Evolutionary conservation across 2,113 vertebrate species (phyloP).

Genomic region (Tachycineta bicolor): DNA sequence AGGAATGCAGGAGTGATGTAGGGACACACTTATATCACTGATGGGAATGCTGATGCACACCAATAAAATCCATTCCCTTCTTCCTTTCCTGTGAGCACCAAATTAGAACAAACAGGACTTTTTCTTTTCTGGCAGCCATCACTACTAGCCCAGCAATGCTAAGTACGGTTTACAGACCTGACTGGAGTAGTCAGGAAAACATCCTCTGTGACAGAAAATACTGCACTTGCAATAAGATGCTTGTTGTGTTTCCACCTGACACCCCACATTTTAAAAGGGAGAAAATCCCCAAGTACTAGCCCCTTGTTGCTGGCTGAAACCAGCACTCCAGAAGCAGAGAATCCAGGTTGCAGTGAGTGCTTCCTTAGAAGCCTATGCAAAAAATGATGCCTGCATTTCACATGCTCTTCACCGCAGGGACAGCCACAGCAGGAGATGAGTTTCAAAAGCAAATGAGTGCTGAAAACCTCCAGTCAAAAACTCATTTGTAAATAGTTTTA

Average conservation of each 20-base stretch:
- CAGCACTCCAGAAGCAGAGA: neutral
- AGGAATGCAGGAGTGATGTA: neutral
- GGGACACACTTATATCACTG: neutral
- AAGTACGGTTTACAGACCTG: neutral
- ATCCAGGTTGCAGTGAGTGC: neutral
- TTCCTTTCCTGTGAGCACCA: neutral
- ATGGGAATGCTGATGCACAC: neutral
- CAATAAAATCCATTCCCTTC: neutral
- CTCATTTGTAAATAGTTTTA: neutral
- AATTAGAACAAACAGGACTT: rapidly evolving
- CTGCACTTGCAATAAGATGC: neutral
- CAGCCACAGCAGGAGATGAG: neutral
- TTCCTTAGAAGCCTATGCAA: rapidly evolving
- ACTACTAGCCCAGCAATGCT: neutral
- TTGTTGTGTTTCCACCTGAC: neutral
- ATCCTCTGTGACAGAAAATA: neutral
- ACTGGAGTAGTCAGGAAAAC: neutral
- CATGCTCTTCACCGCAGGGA: neutral
- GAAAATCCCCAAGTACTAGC: neutral
- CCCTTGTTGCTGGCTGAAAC: neutral
- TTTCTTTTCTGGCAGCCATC: neutral
- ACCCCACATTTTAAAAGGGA: neutral
- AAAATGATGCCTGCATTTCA: neutral
- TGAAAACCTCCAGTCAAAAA: neutral
- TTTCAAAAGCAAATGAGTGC: neutral